A percentile compares a stretch with the other conserved stretches of the same genome.
Conservation (phyloP, 2,113 vertebrate species). For the Nibea coibor region DNA sequence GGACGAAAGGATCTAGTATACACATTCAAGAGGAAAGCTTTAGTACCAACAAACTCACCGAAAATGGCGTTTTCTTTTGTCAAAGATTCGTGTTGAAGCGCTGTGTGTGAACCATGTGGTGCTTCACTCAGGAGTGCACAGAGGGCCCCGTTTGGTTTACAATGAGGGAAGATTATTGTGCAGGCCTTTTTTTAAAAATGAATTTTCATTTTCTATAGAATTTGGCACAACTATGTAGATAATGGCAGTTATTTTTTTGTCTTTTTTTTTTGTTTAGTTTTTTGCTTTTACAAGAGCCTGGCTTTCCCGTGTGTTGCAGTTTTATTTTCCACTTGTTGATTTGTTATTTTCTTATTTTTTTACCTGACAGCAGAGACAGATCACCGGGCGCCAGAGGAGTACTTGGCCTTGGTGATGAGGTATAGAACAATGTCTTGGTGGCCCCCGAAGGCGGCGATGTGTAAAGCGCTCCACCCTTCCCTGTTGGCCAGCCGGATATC, state of each 20-base stretch:
- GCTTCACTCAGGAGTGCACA: slow-evolving; percentile 68
- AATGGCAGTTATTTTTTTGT: slow-evolving; percentile 59
- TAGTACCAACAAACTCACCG: slow-evolving; percentile 84
- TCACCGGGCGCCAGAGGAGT: slow-evolving; percentile 93
- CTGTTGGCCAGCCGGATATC: slow-evolving; percentile 97
- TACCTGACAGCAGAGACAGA: slow-evolving; percentile 79
- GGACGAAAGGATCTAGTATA: slow-evolving; percentile 70
- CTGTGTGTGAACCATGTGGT: slow-evolving; percentile 59
- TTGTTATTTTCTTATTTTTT: slow-evolving; percentile 42
- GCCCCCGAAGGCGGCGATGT: slow-evolving; percentile 98
- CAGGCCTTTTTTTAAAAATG: slow-evolving; percentile 38
- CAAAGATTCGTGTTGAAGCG: slow-evolving; percentile 60
- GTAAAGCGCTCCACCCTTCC: slow-evolving; percentile 98
- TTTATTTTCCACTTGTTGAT: slow-evolving; percentile 48
- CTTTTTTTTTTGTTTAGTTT: neutral
- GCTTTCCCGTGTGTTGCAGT: slow-evolving; percentile 68
- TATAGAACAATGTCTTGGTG: slow-evolving; percentile 99
- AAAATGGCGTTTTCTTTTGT: slow-evolving; percentile 68
- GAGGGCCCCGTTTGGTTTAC: slow-evolving; percentile 78
- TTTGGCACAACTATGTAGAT: slow-evolving; percentile 80
- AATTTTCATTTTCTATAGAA: slow-evolving; percentile 53
- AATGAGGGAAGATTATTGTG: slow-evolving; percentile 66
- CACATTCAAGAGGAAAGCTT: slow-evolving; percentile 86
- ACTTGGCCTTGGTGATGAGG: slow-evolving; percentile 99
- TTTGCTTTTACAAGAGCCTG: slow-evolving; percentile 58